Conservation (phyloP, 1,140 invertebrate genomes). For the Pentalonia nigronervosa region DNA sequence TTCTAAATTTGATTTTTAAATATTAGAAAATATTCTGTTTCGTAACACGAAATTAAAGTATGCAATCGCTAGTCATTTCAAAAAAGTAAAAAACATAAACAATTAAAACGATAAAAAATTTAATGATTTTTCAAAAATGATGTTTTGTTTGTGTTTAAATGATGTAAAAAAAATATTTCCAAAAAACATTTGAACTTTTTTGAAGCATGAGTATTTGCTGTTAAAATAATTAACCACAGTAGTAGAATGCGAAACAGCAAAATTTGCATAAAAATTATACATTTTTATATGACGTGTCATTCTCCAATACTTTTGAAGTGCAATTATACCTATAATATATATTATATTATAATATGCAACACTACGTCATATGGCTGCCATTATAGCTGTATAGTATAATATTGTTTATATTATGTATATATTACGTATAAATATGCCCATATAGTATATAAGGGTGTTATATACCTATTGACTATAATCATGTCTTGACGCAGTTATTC, state of each 20-base stretch:
- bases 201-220: not conserved
- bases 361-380: too few relatives aligned
- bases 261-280: too few relatives aligned
- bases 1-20: not conserved
- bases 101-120: not conserved
- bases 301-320: too few relatives aligned
- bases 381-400: too few relatives aligned
- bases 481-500: not conserved
- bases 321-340: too few relatives aligned
- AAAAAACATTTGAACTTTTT: not conserved
- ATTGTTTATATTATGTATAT: too few relatives aligned
- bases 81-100: not conserved
- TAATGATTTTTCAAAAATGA: not conserved
- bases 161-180: not conserved
- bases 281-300: too few relatives aligned
- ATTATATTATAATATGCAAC: too few relatives aligned
- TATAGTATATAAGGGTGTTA: not conserved
- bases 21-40: not conserved
- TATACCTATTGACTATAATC: not conserved
- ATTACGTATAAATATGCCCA: too few relatives aligned
- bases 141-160: not conserved
- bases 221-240: too few relatives aligned
- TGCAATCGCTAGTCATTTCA: not conserved
- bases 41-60: not conserved
- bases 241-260: too few relatives aligned